Evolutionary conservation across 2,797 vertebrate species (phyloP).

Genomic region (Squalus acanthias): DNA sequence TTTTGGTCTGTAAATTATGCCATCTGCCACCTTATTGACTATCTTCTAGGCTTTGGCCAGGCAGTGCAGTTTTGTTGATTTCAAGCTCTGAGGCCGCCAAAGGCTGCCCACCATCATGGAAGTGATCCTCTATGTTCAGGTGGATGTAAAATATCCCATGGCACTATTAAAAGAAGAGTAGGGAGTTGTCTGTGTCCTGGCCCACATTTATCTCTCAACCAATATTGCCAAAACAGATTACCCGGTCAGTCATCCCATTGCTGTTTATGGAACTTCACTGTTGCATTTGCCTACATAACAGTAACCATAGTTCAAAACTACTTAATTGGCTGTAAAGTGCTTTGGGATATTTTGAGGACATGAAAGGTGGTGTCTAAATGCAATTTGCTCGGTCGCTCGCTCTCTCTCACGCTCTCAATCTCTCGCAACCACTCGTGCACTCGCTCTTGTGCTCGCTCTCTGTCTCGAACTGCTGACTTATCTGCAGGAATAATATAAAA

Average conservation of each 20-base stretch:
- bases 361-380: neutral
- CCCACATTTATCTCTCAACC: neutral
- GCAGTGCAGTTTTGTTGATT: neutral
- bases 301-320: neutral
- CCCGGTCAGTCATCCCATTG: neutral
- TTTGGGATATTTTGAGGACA: neutral
- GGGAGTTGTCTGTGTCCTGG: neutral
- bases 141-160: neutral
- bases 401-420: neutral
- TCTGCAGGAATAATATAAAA: too few species aligned
- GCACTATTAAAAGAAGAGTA: neutral
- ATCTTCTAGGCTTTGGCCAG: neutral
- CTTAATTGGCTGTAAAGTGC: neutral
- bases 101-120: neutral
- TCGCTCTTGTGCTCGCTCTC: neutral
- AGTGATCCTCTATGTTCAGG: neutral
- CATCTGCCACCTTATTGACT: neutral
- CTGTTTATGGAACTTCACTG: neutral
- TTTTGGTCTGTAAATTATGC: neutral
- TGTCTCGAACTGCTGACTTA: neutral
- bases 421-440: neutral
- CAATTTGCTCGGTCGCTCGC: neutral
- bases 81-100: neutral
- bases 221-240: neutral
- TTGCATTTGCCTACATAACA: neutral